Evolutionary conservation across 1,140 invertebrate species (phyloP), one percentile per base, ranked within the genome.

Genomic region (Cheumatopsyche charites): DNA sequence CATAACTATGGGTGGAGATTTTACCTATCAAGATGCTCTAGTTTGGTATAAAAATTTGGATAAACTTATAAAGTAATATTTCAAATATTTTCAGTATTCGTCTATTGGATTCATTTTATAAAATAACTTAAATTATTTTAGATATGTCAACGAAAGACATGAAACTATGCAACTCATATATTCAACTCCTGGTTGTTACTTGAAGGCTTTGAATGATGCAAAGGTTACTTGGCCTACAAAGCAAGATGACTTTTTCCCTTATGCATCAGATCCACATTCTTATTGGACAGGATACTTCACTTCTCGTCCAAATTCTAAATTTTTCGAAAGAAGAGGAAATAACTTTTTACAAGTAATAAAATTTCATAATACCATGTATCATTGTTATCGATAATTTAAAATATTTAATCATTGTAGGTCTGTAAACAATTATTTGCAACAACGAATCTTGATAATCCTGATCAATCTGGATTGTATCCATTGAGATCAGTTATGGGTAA

Each of bases 271-370:
- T 77, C 84, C 88, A 0, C 90, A 97, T 77, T 84, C 90, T 0
- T 98, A 90, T 80, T 98, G 96, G 97, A 97, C 94, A 0, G 97
- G 97, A 0, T 99, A 96, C 80, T 99, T 94, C 79, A 95, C 94
- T 0, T 98, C 95, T 0, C 86, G 94, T 61, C 91, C 94, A 9
- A 90, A 94, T 0, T 84, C 94, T 0, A 97, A 97, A 77, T 88
- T 88, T 52, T 92, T 87, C 78, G 92, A 94, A 74, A 83, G 95
- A 47, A 79, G 89, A 67, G 90, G 89, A 0, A 96, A 95, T 78
- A 91, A 91, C 77, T 90, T 92, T 61, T 80, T 97, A 12, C 93
- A 94, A 80, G 88, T 89, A 17, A 4, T 25, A 47, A 58, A 26
- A 45, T n/a, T 29, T 2, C 45, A n/a, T 17, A 47, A 47, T 47